Percentiles rank a stretch among this genome's conserved stretches.
phyloP scores from a whole-genome alignment of 2,113 vertebrate genomes.

The Egretta garzetta region DNA sequence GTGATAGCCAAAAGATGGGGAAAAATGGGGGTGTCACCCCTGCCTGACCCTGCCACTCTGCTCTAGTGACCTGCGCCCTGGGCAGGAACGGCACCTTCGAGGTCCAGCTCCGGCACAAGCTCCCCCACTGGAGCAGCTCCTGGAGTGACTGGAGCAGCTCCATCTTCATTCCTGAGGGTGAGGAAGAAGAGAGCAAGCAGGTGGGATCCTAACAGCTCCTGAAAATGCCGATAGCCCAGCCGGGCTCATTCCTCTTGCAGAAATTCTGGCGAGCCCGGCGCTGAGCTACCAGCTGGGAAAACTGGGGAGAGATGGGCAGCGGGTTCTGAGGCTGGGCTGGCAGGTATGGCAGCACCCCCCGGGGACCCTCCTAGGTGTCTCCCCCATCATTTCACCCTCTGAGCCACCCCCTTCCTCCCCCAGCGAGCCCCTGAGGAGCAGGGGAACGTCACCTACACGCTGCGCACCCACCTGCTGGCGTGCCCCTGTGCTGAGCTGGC shows the following conservation, averaged over 20 bases:
- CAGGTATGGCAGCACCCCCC: constrained; percentile 11
- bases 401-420: accelerated
- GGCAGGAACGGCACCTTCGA: not conserved
- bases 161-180: constrained; percentile 70
- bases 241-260: not conserved
- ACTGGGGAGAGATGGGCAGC: constrained; percentile 2
- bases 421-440: not conserved
- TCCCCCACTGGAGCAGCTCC: not conserved
- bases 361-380: not conserved
- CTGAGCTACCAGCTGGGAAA: not conserved
- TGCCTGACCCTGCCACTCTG: not conserved
- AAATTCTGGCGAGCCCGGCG: not conserved
- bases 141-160: constrained; percentile 78
- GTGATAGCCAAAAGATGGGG: accelerated
- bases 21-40: not conserved
- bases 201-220: not conserved
- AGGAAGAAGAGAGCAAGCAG: not conserved
- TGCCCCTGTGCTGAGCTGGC: not conserved
- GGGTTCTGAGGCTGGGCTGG: constrained; percentile 40
- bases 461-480: not conserved
- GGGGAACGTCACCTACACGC: not conserved
- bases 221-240: accelerated
- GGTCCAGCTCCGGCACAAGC: constrained; percentile 67
- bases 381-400: accelerated
- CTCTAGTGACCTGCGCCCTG: constrained; percentile 66